A percentile compares a stretch with the other conserved stretches of the same genome.
phyloP scores from a whole-genome alignment of 2,113 vertebrate genomes.

The Tupaia tana region DNA sequence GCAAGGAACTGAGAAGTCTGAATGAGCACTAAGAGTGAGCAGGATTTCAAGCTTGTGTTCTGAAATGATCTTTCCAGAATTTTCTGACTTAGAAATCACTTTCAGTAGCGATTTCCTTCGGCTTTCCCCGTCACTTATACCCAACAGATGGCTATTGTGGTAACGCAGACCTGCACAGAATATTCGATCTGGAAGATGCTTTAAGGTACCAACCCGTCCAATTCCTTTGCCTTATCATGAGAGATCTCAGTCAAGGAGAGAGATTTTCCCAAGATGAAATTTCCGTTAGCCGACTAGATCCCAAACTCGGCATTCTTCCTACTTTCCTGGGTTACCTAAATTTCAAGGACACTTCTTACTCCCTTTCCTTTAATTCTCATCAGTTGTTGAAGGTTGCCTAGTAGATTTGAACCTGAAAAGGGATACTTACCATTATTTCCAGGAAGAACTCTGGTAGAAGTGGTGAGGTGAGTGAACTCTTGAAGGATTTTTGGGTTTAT shows the following conservation, averaged over 20 bases:
- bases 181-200: background rate
- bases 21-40: background rate
- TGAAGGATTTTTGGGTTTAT: background rate
- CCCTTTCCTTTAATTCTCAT: background rate
- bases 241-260: background rate
- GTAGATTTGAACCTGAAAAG: background rate
- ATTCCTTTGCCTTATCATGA: background rate
- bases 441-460: background rate
- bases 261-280: background rate
- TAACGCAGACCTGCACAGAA: background rate
- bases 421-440: background rate
- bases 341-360: background rate
- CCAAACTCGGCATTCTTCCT: background rate
- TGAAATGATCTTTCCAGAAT: background rate
- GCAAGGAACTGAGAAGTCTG: background rate
- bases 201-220: background rate
- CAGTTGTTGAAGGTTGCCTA: background rate
- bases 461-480: background rate
- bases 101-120: background rate
- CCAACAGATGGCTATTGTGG: background rate
- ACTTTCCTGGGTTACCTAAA: background rate
- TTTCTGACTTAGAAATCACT: background rate
- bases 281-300: fast-evolving
- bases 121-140: background rate
- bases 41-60: background rate